Base-by-base conservation (phyloP, 2,888 invertebrate genomes). In the Trypoxylon attenuatum region DNA sequence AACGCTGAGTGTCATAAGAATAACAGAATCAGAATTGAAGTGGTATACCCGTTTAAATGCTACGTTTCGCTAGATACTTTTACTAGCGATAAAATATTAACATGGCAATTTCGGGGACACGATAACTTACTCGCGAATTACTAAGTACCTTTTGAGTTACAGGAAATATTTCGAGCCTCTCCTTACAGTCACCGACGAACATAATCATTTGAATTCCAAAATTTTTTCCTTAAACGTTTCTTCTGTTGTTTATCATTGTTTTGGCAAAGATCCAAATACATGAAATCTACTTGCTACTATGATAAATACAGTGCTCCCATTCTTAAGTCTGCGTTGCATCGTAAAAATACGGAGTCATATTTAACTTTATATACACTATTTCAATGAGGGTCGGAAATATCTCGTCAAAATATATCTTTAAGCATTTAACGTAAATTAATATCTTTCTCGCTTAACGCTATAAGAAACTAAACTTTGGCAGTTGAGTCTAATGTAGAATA, bases 381-480 rank as follows among this genome's bases (percentile, higher is more conserved):
- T n/a, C n/a, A n/a, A n/a, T n/a, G n/a, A n/a, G n/a, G n/a, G n/a
- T n/a, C n/a, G n/a, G n/a, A n/a, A n/a, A n/a, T n/a, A n/a, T n/a
- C n/a, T n/a, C n/a, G n/a, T n/a, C n/a, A n/a, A n/a, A n/a, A n/a
- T n/a, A n/a, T n/a, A n/a, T n/a, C n/a, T n/a, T n/a, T n/a, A n/a
- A n/a, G n/a, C n/a, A 29, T 18, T 27, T 43, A 29, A 51, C 41
- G 56, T 61, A 68, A 68, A 57, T 64, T 60, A 73, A 73, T 68
- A 69, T 73, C 57, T 69, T 56, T 53, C 13, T 46, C 18, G 22
- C 22, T 73, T 65, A 77, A 52, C 16, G 45, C 58, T 76, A 75
- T 33, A 62, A 70, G 42, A 19, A 71, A 61, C 55, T 66, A 77
- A 78, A 72, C 81, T 81, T 81, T 82, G 82, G 82, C 80, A 82